phyloP scores from a whole-genome alignment of 2,888 invertebrate species.

The Calameuta pallipes region DNA sequence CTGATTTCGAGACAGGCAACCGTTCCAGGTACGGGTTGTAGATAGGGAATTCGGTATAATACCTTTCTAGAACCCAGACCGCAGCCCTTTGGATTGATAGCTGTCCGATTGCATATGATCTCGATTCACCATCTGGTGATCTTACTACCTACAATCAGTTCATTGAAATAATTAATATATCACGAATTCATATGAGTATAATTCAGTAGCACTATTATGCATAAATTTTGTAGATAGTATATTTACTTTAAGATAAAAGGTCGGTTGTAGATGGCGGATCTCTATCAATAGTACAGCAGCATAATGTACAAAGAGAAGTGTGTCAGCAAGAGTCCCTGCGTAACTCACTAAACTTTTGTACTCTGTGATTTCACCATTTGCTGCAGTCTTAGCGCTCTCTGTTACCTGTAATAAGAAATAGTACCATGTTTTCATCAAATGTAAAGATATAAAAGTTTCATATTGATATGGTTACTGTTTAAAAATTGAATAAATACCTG shows the following conservation, averaged over 20 bases:
- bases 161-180: background rate
- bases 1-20: constrained; percentile 86
- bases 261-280: constrained; percentile 90
- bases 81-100: constrained; percentile 96
- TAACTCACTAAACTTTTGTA: constrained; percentile 92
- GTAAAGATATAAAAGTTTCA: background rate
- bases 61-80: constrained; percentile 92
- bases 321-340: constrained; percentile 92
- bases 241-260: constrained; percentile 82
- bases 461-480: background rate
- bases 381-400: constrained; percentile 82
- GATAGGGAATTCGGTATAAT: constrained; percentile 95
- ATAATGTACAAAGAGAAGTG: constrained; percentile 94
- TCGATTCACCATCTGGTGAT: constrained; percentile 94
- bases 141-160: constrained; percentile 74
- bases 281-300: constrained; percentile 93
- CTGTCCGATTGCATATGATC: constrained; percentile 88
- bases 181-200: background rate
- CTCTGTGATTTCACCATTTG: constrained; percentile 83
- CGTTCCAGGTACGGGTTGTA: constrained; percentile 97
- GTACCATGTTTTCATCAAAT: constrained; percentile 3
- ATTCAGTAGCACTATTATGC: background rate
- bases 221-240: background rate
- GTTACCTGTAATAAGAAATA: constrained; percentile 68
- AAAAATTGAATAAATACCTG: constrained; percentile 67